Conservation (phyloP, 2,888 invertebrate species). For the Drosophila siamana region DNA sequence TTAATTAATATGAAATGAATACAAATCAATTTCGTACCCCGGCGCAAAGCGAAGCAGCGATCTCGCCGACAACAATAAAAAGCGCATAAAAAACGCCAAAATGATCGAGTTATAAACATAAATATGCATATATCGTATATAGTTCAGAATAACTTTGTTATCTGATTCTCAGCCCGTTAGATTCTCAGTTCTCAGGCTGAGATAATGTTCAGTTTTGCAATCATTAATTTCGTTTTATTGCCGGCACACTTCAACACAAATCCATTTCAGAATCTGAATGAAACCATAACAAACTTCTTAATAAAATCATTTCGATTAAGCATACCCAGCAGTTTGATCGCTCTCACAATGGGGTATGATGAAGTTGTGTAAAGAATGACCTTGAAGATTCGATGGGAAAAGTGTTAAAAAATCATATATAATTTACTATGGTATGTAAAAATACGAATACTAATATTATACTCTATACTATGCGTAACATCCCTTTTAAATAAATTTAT, state of each 20-base stretch:
- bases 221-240: conserved; percentile 54
- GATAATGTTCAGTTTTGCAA: conserved; percentile 34
- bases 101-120: conserved; percentile 55
- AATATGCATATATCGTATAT: conserved; percentile 44
- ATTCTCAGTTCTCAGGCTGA: conserved; percentile 31
- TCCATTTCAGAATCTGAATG: conserved; percentile 30
- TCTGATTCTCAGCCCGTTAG: conserved; percentile 34
- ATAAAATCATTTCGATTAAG: conserved; percentile 25
- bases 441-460: no score
- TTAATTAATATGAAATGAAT: conserved; percentile 62
- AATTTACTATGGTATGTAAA: no score
- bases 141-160: conserved; percentile 24
- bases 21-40: conserved; percentile 48
- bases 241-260: conserved; percentile 50
- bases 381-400: background rate
- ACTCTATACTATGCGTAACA: no score
- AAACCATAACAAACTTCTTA: conserved; percentile 35
- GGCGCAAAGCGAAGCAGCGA: background rate
- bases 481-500: no score
- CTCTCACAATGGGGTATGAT: background rate
- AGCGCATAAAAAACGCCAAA: conserved; percentile 37
- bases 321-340: conserved; percentile 14
- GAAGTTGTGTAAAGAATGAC: background rate
- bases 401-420: background rate
- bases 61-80: conserved; percentile 32